Evolutionary conservation across 2,797 vertebrate species (phyloP).

Genomic region (Acipenser ruthenus): DNA sequence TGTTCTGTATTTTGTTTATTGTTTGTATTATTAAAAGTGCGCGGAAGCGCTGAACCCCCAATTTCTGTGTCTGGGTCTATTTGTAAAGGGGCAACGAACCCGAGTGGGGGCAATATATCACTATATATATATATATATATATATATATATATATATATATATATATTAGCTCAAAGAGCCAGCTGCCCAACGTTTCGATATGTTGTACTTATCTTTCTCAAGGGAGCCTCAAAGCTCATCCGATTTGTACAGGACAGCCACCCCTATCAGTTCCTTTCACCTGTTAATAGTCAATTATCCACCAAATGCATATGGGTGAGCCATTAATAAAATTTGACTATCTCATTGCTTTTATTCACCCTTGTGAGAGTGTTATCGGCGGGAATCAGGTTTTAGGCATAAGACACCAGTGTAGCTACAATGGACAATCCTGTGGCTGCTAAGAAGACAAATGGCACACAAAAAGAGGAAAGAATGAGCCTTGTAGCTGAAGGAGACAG

Average conservation of each 20-base stretch:
- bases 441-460: conserved; percentile 32
- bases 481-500: conserved; percentile 26
- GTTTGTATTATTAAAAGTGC: too few species aligned
- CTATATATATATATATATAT: too few species aligned
- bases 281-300: conserved; percentile 97
- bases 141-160: too few species aligned
- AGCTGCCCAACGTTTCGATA: too few species aligned
- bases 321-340: conserved; percentile 94
- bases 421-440: conserved; percentile 33
- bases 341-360: conserved; percentile 63
- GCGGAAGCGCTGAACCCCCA: too few species aligned
- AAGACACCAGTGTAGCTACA: conserved; percentile 23
- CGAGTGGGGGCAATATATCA: too few species aligned
- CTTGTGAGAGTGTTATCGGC: conserved; percentile 53
- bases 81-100: too few species aligned
- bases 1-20: too few species aligned
- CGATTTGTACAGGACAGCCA: conserved; percentile 70
- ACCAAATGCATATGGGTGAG: conserved; percentile 75
- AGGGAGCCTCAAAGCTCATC: conserved; percentile 65
- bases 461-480: conserved; percentile 16
- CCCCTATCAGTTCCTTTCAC: conserved; percentile 95
- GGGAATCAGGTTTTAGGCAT: conserved; percentile 39
- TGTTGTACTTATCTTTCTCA: too few species aligned
- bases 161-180: too few species aligned
- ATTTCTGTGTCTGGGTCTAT: too few species aligned